Conservation (phyloP, 2,888 invertebrate genomes). For the Cantharis rustica region DNA sequence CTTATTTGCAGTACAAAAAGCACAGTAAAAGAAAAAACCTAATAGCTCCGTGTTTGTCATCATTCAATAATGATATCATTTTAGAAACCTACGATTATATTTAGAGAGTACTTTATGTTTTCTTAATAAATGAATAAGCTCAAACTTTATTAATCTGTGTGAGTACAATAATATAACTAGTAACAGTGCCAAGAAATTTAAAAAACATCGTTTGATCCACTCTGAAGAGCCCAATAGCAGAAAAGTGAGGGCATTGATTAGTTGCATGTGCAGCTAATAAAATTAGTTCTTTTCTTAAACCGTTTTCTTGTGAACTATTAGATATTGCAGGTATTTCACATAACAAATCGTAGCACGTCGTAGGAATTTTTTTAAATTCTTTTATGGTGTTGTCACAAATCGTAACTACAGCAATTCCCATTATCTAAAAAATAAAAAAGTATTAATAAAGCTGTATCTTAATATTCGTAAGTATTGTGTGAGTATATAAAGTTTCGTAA, state of each 20-base stretch:
- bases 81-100: no score
- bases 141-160: conserved; percentile 32
- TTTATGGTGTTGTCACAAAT: background rate
- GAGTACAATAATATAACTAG: background rate
- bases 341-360: background rate
- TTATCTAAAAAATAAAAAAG: no score
- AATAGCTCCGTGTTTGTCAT: no score
- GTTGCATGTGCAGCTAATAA: background rate
- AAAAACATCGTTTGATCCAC: background rate
- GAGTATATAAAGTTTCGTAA: no score
- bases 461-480: no score
- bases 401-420: background rate
- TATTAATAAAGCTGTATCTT: no score
- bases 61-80: no score
- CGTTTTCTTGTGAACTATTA: background rate
- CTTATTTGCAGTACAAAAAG: no score
- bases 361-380: background rate
- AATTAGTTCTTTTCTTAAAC: background rate
- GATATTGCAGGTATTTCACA: background rate
- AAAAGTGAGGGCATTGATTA: background rate
- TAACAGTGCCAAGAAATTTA: background rate
- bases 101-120: no score
- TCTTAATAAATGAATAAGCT: no score
- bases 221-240: conserved; percentile 22
- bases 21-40: no score